Conservation (phyloP, 2,113 vertebrate genomes). For the Brachyistius frenatus region DNA sequence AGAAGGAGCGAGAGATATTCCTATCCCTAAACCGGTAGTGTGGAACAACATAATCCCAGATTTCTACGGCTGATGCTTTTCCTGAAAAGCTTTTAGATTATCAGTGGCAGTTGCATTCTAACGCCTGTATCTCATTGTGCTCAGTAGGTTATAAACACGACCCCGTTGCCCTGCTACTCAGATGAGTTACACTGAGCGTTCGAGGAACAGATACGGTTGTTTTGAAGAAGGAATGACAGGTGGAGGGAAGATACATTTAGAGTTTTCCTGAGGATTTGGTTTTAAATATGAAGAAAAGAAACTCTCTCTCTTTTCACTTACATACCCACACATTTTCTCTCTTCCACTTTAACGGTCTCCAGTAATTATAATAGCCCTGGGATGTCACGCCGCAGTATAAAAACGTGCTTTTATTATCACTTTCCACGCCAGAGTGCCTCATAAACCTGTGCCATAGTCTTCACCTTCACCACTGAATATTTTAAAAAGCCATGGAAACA, state of each 20-base stretch:
- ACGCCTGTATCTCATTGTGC: constrained; percentile 62
- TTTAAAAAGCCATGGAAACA: constrained; percentile 64
- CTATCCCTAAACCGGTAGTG: constrained; percentile 61
- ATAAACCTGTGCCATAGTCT: constrained; percentile 31
- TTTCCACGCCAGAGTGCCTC: not conserved
- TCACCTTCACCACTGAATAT: constrained; percentile 66
- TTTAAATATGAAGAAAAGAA: not conserved
- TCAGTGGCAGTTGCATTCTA: constrained; percentile 56
- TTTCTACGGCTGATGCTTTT: constrained; percentile 79
- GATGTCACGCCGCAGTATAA: not conserved
- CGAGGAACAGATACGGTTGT: constrained; percentile 4
- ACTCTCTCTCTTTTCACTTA: too few species aligned
- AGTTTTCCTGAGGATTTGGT: not conserved
- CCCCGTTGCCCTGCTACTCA: constrained; percentile 55
- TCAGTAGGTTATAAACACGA: constrained; percentile 61
- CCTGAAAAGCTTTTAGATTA: constrained; percentile 76
- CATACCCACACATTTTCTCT: not conserved
- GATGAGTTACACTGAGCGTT: constrained; percentile 37
- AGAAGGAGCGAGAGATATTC: constrained; percentile 63
- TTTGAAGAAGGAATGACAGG: not conserved
- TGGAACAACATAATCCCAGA: constrained; percentile 82
- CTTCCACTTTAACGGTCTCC: not conserved
- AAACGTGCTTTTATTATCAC: constrained; percentile 17
- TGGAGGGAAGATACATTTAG: not conserved
- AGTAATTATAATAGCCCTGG: not conserved